Conservation (phyloP, 2,888 invertebrate species). For the Lymantria monacha region DNA sequence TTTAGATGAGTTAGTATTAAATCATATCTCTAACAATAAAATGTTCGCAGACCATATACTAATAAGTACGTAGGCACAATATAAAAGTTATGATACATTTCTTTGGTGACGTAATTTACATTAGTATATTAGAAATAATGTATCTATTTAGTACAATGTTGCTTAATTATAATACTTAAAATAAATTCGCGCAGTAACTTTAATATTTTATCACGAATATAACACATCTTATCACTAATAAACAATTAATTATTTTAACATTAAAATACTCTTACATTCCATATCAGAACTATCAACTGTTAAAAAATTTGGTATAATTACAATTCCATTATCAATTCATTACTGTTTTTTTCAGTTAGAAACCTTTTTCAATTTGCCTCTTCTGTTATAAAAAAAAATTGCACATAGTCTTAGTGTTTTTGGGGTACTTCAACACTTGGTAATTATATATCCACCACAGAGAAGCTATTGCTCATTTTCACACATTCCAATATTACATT, state of each 20-base stretch:
- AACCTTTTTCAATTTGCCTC: constrained; percentile 27
- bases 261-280: constrained; percentile 68
- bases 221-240: constrained; percentile 68
- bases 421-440: constrained; percentile 44
- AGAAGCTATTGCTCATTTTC: constrained; percentile 39
- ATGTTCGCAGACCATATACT: neutral
- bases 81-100: neutral
- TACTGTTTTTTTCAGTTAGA: constrained; percentile 39
- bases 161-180: constrained; percentile 26
- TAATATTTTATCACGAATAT: constrained; percentile 69
- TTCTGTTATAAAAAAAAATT: constrained; percentile 29
- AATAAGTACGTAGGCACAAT: neutral
- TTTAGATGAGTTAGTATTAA: too few relatives aligned
- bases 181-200: constrained; percentile 57
- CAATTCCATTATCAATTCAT: constrained; percentile 49
- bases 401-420: constrained; percentile 31
- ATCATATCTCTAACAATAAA: too few relatives aligned
- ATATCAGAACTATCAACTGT: constrained; percentile 53
- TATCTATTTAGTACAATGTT: constrained; percentile 46
- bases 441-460: neutral
- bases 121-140: constrained; percentile 28
- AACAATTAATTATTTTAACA: constrained; percentile 66
- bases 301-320: constrained; percentile 44
- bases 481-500: constrained; percentile 39
- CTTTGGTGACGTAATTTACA: neutral